A percentile compares a stretch with the other conserved stretches of the same genome.
phyloP scores from a whole-genome alignment of 2,113 vertebrate species.

The Pelecanus crispus region DNA sequence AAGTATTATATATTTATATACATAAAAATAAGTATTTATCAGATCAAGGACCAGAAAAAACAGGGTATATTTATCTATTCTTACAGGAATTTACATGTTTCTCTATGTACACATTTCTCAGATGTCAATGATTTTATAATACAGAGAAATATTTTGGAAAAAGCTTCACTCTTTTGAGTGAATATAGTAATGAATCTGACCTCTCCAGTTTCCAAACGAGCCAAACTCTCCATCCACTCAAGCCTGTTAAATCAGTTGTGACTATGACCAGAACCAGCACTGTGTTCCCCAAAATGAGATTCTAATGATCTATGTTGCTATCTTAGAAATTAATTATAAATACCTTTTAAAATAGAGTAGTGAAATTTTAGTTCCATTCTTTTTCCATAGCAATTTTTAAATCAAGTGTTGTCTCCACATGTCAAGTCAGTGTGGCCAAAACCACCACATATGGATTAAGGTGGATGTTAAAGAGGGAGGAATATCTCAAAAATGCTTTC shows the following conservation, averaged over 20 bases:
- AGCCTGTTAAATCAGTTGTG: neutral
- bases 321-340: neutral
- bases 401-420: neutral
- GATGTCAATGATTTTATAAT: neutral
- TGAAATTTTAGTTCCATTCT: neutral
- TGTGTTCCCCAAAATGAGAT: neutral
- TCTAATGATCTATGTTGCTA: neutral
- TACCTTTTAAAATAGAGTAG: neutral
- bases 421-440: neutral
- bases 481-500: neutral
- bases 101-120: neutral
- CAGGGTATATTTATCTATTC: neutral
- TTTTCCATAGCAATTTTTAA: neutral
- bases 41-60: neutral
- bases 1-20: neutral
- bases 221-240: neutral
- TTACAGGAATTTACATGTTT: neutral
- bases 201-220: neutral
- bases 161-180: neutral
- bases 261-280: neutral
- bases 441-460: neutral
- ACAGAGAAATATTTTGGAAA: neutral
- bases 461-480: neutral
- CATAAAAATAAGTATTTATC: neutral
- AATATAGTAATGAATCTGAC: neutral